Base-by-base conservation (phyloP, 2,797 vertebrate species). In the Huso huso region DNA sequence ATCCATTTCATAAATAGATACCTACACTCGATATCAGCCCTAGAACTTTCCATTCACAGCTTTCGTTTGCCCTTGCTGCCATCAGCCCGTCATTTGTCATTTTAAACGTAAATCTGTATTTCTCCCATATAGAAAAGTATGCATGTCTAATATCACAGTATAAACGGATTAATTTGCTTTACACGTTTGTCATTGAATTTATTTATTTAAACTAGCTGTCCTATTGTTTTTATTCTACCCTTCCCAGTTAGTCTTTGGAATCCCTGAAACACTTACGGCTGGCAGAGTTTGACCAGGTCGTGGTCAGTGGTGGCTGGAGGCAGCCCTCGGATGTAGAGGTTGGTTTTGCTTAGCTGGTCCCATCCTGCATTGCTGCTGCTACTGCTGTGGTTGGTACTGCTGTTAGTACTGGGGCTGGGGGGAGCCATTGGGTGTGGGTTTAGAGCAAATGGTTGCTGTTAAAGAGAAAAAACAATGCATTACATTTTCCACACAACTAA, bases 291-390 rank as follows among this genome's bases (percentile, higher is more conserved):
- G 82, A 98, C 95, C 82, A 99, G 91, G 84, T 99, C 96, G 83
- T 98, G 93, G 86, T 99, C 96, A 66, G 95, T 98, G 77, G 96
- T 99, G 68, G 94, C 93, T 51, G 96, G 96, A 74, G 94, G 93
- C 85, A 99, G 87, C 70, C 95, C 96, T 62, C 96, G 91, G 86
- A 99, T 99, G 79, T 99, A 99, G 77, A 99, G 92, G 83, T 99
- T 99, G 10, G 96, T 98, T 91, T 98, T 98, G 89, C 96, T 99
- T 83, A 99, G 92, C 78, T 99, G 96, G 87, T 99, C 96, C 96
- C 95, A 97, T 85, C 97, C 97, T 79, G 95, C 95, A 77, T 91
- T 98, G 91, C 94, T 94, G 82, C 94, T 97, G 89, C 95, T 97
- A 83, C 94, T 97, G 82, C 89, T 93, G 84, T 90, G 92, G 86